Percentiles rank a stretch among this genome's conserved stretches.
Evolutionary conservation across 2,113 vertebrate species (phyloP).

Genomic region (Myrmophylax atrothorax): DNA sequence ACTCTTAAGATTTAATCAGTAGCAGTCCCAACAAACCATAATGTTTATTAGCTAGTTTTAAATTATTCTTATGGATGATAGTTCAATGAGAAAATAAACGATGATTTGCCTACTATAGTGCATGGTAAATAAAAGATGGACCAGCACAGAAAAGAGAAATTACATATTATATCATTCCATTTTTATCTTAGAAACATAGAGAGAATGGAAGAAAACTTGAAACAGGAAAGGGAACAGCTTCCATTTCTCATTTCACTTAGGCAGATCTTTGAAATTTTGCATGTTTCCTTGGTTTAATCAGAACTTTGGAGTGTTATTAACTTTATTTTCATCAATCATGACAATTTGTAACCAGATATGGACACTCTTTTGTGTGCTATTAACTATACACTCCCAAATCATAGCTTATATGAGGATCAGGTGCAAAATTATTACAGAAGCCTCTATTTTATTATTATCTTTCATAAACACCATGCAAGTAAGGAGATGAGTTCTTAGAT

Average conservation of each 20-base stretch:
- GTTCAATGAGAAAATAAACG: conserved; percentile 74
- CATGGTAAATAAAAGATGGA: conserved; percentile 75
- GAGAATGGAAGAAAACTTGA: background rate
- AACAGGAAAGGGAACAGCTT: background rate
- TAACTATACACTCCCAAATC: background rate
- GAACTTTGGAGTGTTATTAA: background rate
- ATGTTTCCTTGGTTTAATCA: background rate
- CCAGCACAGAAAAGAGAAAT: conserved; percentile 8
- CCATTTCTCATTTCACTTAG: background rate
- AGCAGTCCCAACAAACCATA: conserved; percentile 81
- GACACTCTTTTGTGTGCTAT: background rate
- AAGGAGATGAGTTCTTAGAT: background rate
- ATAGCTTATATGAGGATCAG: background rate
- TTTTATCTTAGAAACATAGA: conserved; percentile 33
- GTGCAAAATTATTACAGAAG: background rate
- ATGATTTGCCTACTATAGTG: conserved; percentile 63
- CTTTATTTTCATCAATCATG: background rate
- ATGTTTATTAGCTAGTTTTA: conserved; percentile 84
- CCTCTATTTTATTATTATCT: background rate
- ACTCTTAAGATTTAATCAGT: conserved; percentile 84
- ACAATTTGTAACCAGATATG: background rate
- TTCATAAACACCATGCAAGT: background rate
- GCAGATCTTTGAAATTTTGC: background rate
- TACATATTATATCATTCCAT: background rate
- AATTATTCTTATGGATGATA: conserved; percentile 79